These are phyloP conservation scores for Motacilla tschutschensis DNA, from an alignment of 2,113 vertebrate species.

Conservation along the genomic window DNA sequence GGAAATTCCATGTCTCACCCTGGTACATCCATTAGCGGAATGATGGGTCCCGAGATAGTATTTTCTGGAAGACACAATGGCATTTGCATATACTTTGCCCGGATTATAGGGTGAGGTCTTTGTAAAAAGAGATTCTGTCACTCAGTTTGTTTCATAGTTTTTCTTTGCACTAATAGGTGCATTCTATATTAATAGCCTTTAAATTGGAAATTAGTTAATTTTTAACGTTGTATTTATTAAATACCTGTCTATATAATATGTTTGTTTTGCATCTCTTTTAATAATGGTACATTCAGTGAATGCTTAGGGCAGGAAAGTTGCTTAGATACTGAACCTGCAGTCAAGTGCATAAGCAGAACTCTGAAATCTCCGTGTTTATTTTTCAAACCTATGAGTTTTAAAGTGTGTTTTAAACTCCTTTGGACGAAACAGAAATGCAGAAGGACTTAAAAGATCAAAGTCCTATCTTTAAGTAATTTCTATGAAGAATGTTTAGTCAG, in stretches of 20 bases:
- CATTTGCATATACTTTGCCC: constrained; percentile 92
- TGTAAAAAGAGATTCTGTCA: not conserved
- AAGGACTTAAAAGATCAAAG: not conserved
- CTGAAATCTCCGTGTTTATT: not conserved
- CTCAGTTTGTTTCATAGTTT: not conserved
- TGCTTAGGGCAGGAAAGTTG: not conserved
- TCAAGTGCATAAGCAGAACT: not conserved
- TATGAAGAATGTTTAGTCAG: not conserved
- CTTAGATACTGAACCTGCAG: not conserved
- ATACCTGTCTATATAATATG: rapidly evolving
- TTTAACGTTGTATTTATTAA: not conserved
- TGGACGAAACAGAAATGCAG: not conserved
- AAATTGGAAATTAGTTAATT: not conserved
- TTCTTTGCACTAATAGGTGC: not conserved
- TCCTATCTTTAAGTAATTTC: not conserved
- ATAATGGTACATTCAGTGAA: not conserved
- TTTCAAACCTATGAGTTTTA: not conserved
- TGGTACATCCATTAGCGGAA: constrained; percentile 66
- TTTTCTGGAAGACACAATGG: constrained; percentile 97
- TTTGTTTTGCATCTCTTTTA: not conserved
- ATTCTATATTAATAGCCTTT: not conserved
- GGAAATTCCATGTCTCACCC: constrained; percentile 63
- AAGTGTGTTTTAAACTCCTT: not conserved
- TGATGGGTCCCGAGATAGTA: constrained; percentile 88
- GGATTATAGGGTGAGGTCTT: constrained; percentile 89